A percentile compares a stretch with the other conserved stretches of the same genome.
phyloP scores from a whole-genome alignment of 1,140 invertebrate genomes.

The Solen grandis region DNA sequence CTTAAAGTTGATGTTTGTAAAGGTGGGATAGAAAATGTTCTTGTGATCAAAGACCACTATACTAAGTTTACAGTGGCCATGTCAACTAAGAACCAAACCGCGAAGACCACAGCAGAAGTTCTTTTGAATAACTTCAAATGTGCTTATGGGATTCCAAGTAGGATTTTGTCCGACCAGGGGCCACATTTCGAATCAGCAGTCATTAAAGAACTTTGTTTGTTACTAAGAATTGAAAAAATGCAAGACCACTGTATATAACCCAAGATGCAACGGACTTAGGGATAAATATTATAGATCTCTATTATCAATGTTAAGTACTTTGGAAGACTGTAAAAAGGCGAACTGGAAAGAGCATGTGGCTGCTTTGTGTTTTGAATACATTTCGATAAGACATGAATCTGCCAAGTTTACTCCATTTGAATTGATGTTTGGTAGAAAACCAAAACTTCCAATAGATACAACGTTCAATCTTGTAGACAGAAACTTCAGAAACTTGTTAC shows the following conservation, averaged over 20 bases:
- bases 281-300: background rate
- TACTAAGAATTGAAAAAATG: background rate
- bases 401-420: no score
- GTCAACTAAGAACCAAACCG: background rate
- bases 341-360: background rate
- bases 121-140: background rate
- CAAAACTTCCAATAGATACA: background rate
- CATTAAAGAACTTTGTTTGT: background rate
- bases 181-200: background rate
- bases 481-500: background rate
- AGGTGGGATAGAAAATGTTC: conserved; percentile 10
- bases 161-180: background rate
- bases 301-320: background rate
- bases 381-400: background rate
- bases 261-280: background rate
- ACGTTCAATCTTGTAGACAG: background rate
- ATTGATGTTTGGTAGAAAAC: no score
- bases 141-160: background rate
- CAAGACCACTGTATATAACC: background rate
- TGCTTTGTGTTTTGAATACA: background rate
- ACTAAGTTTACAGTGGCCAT: background rate
- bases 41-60: background rate
- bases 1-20: conserved; percentile 20
- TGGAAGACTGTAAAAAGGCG: background rate
- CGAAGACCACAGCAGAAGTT: background rate